phyloP scores from a whole-genome alignment of 2,113 vertebrate genomes.

The Onychorhynchus coronatus region DNA sequence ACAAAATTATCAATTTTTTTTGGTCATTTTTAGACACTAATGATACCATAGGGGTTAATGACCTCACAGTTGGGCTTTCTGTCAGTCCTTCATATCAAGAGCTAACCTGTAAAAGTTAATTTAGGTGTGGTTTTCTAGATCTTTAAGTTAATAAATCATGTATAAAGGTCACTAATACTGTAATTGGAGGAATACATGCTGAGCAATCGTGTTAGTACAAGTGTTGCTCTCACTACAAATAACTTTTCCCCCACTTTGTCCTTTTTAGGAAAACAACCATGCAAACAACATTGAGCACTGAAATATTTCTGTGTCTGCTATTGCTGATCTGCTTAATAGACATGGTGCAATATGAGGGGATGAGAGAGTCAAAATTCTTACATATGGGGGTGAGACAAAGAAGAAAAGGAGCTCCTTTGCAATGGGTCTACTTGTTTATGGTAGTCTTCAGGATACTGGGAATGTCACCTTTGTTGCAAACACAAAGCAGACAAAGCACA shows the following conservation, averaged over 20 bases:
- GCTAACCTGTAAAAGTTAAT: slow-evolving; percentile 57
- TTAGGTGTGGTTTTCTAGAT: slow-evolving; percentile 18
- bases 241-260: not conserved
- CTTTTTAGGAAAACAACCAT: not conserved
- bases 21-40: slow-evolving; percentile 87
- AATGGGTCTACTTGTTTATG: not conserved
- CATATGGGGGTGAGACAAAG: not conserved
- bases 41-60: slow-evolving; percentile 84
- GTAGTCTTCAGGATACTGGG: not conserved
- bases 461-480: not conserved
- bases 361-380: not conserved
- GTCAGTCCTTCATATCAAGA: slow-evolving; percentile 53
- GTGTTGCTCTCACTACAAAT: not conserved
- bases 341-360: not conserved
- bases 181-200: not conserved
- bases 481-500: accelerated
- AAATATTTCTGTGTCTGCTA: not conserved
- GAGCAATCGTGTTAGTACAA: not conserved
- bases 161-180: not conserved
- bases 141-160: not conserved
- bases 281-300: not conserved
- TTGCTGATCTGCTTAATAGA: not conserved
- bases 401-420: not conserved
- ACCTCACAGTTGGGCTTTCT: slow-evolving; percentile 81
- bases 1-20: slow-evolving; percentile 95